Evolutionary conservation across 2,797 vertebrate species (phyloP).

Genomic region (Pseudocheirus occidentalis): DNA sequence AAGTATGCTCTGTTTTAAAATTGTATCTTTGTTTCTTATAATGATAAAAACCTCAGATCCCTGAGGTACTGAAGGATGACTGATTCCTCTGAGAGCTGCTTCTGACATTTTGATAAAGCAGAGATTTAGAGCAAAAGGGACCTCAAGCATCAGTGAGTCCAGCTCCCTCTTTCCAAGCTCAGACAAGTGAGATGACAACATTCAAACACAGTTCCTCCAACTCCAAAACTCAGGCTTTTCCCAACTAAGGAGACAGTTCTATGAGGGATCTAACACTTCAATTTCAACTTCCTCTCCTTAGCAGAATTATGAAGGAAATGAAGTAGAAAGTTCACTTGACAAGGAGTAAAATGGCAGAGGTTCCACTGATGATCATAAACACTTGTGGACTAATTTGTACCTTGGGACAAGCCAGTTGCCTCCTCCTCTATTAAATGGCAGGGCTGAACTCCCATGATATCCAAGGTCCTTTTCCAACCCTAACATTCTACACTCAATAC

Average conservation of each 20-base stretch:
- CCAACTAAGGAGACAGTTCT: neutral
- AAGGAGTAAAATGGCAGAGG: neutral
- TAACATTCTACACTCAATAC: neutral
- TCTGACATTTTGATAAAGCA: neutral
- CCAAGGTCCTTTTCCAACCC: neutral
- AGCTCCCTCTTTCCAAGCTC: neutral
- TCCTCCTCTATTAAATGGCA: neutral
- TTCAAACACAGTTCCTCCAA: neutral
- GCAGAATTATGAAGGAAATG: neutral
- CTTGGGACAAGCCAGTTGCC: neutral
- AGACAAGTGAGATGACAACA: neutral
- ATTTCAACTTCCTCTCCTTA: neutral
- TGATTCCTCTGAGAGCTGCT: neutral
- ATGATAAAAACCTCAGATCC: neutral
- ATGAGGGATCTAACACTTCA: neutral
- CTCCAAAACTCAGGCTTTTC: neutral
- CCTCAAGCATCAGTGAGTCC: neutral
- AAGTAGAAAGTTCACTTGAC: neutral
- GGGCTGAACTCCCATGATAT: neutral
- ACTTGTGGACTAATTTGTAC: neutral
- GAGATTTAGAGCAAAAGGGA: neutral
- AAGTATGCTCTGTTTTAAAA: neutral
- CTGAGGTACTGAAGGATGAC: neutral
- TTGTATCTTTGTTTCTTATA: neutral
- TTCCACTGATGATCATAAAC: neutral